These are phyloP conservation scores for Diorhabda elongata DNA, from an alignment of 1,140 invertebrate species.

Conservation along the genomic window DNA sequence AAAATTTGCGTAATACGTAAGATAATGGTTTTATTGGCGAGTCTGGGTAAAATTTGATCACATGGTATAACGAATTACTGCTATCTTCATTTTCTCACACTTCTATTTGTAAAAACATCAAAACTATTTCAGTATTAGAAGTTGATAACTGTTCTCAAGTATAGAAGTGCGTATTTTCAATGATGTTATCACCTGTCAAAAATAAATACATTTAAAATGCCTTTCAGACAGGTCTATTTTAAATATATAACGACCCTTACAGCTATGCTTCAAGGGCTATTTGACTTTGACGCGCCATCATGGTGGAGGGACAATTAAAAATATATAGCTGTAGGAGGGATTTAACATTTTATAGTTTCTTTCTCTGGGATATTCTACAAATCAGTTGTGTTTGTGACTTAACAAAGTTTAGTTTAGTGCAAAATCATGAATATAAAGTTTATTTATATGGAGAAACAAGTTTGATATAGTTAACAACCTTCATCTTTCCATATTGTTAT, in stretches of 20 bases:
- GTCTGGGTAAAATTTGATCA: too few relatives aligned
- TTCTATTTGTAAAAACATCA: too few relatives aligned
- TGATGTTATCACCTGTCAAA: too few relatives aligned
- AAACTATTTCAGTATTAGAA: too few relatives aligned
- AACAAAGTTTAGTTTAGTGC: constrained; percentile 23
- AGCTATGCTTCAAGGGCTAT: constrained; percentile 30
- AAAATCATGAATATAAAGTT: constrained; percentile 6
- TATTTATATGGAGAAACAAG: neutral
- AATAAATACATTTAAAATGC: neutral
- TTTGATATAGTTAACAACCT: neutral
- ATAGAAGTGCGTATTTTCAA: too few relatives aligned
- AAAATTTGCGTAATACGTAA: too few relatives aligned
- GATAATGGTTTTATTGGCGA: too few relatives aligned
- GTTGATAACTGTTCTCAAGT: too few relatives aligned
- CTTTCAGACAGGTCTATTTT: neutral
- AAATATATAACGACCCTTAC: constrained; percentile 27
- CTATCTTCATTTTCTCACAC: too few relatives aligned
- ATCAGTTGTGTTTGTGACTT: constrained; percentile 37
- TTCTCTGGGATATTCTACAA: constrained; percentile 39
- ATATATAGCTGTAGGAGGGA: constrained; percentile 42
- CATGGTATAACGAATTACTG: too few relatives aligned
- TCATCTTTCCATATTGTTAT: neutral
- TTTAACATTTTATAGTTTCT: constrained; percentile 41
- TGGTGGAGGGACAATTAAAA: constrained; percentile 42
- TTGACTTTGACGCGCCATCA: constrained; percentile 24